Conservation (phyloP, 64 coral and sea anemone species). For the Catalaphyllia jardinei region DNA sequence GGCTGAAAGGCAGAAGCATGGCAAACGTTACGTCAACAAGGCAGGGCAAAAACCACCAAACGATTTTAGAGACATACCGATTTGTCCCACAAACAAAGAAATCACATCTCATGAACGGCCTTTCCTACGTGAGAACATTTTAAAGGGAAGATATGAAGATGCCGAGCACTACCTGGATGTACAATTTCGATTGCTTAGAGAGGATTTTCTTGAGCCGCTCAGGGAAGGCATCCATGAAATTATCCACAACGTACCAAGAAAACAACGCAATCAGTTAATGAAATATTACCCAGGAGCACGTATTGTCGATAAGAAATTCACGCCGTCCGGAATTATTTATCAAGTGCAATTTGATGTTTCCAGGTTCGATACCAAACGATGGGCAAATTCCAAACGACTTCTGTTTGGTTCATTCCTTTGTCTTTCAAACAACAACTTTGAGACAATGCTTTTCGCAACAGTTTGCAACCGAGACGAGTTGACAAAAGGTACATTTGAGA, state of each 20-base stretch:
- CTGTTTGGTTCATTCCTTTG: conserved; percentile 74
- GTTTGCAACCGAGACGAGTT: conserved; percentile 46
- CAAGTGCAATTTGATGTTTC: conserved; percentile 63
- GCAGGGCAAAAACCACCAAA: conserved; percentile 55
- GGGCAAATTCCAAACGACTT: conserved; percentile 46
- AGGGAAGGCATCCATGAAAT: conserved; percentile 77
- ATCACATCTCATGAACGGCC: conserved; percentile 49
- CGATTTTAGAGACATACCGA: conserved; percentile 66
- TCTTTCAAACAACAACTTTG: conserved; percentile 70
- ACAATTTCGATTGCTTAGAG: conserved; percentile 76
- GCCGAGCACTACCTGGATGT: conserved; percentile 81
- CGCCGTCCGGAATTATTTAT: conserved; percentile 52
- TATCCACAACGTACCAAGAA: conserved; percentile 11
- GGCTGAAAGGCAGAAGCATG: conserved; percentile 6
- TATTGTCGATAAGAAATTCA: conserved; percentile 52
- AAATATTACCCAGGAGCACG: conserved; percentile 51
- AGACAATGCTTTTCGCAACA: conserved; percentile 79
- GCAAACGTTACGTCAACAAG: conserved; percentile 28
- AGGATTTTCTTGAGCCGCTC: conserved; percentile 75
- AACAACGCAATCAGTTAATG: conserved; percentile 63
- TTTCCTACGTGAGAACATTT: conserved; percentile 66
- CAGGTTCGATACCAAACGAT: conserved; percentile 58
- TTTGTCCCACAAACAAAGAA: conserved; percentile 71
- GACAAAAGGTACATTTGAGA: not conserved
- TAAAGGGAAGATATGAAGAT: conserved; percentile 58